Conservation (phyloP, 2,888 invertebrate genomes). For the Phrixothrix hirtus region DNA sequence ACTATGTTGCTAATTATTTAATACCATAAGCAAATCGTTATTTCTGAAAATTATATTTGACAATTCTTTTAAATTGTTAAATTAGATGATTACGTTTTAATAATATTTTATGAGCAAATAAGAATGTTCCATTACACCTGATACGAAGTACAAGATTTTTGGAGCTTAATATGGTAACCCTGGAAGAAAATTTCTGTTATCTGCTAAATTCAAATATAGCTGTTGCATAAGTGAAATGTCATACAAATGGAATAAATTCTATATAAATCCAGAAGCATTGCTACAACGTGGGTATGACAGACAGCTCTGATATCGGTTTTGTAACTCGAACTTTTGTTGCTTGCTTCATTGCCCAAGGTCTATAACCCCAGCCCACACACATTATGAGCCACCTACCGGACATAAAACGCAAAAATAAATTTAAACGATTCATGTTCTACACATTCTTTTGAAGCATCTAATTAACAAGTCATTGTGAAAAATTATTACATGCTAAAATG, state of each 20-base stretch:
- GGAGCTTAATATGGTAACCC: too few relatives aligned
- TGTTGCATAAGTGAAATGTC: not conserved
- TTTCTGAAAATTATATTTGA: too few relatives aligned
- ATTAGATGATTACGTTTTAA: too few relatives aligned
- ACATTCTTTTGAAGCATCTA: slow-evolving; percentile 10
- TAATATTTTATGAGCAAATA: too few relatives aligned
- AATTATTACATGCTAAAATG: slow-evolving; percentile 11
- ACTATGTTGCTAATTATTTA: too few relatives aligned
- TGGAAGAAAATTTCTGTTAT: not conserved
- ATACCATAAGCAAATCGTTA: too few relatives aligned
- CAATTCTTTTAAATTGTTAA: too few relatives aligned
- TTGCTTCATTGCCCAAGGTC: slow-evolving; percentile 32
- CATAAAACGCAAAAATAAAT: slow-evolving; percentile 24
- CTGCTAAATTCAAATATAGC: not conserved
- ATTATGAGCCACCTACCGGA: slow-evolving; percentile 29
- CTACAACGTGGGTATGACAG: slow-evolving; percentile 10
- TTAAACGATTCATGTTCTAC: slow-evolving; percentile 11
- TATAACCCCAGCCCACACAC: slow-evolving; percentile 33
- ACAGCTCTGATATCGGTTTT: slow-evolving; percentile 20
- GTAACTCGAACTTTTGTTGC: slow-evolving; percentile 23
- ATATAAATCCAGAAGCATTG: not conserved
- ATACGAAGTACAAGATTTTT: too few relatives aligned
- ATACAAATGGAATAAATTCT: not conserved
- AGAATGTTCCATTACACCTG: too few relatives aligned
- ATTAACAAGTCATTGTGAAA: slow-evolving; percentile 18